phyloP scores from a whole-genome alignment of 2,113 vertebrate genomes.

The Tinamus guttatus region DNA sequence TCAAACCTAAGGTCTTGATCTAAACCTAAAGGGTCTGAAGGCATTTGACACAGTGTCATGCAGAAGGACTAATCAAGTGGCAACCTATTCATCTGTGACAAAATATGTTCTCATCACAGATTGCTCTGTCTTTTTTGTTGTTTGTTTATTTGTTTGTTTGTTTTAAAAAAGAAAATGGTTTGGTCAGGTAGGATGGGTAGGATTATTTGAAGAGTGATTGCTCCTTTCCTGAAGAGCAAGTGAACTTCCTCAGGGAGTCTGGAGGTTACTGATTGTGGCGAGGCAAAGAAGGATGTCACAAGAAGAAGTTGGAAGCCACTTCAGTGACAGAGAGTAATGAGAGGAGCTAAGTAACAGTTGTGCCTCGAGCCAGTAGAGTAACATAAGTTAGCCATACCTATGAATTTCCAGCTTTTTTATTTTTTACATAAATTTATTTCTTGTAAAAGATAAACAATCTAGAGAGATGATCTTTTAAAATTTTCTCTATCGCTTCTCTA shows the following conservation, averaged over 20 bases:
- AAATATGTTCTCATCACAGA: not conserved
- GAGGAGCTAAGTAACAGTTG: not conserved
- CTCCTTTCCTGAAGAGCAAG: accelerated
- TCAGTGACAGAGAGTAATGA: not conserved
- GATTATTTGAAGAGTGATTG: not conserved
- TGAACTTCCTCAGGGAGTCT: not conserved
- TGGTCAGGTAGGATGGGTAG: not conserved
- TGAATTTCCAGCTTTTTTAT: not conserved
- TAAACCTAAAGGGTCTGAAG: not conserved
- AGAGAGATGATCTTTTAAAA: not conserved
- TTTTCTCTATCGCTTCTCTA: not conserved
- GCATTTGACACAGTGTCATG: not conserved
- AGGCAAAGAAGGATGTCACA: not conserved
- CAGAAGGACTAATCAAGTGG: not conserved
- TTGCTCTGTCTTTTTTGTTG: not conserved
- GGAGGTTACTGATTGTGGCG: not conserved
- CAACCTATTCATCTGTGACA: not conserved
- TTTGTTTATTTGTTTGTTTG: no score
- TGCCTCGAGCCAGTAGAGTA: not conserved
- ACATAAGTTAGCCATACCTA: not conserved
- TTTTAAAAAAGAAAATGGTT: not conserved
- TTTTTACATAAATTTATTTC: not conserved
- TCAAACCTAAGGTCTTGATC: not conserved
- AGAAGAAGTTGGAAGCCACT: accelerated
- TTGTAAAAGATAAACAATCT: not conserved